Percentiles rank a stretch among this genome's conserved stretches.
phyloP scores from a whole-genome alignment of 2,113 vertebrate species.

The Sinocyclocheilus grahami region DNA sequence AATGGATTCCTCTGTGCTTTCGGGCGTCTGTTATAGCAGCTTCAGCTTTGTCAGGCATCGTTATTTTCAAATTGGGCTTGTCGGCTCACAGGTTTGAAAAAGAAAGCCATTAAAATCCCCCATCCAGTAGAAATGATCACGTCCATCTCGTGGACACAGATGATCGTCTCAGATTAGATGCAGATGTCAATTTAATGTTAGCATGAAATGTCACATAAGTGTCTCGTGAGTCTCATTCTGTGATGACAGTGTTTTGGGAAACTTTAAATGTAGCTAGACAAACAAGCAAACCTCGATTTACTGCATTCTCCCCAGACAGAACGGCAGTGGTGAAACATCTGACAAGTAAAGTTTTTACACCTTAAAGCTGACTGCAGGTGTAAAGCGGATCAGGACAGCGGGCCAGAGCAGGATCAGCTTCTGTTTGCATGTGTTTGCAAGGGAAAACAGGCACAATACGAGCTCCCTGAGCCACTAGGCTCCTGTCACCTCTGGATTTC shows the following conservation, averaged over 20 bases:
- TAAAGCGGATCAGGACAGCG: neutral
- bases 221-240: neutral
- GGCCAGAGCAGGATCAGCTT: conserved; percentile 6
- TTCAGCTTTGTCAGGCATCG: conserved; percentile 49
- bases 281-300: neutral
- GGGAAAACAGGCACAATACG: conserved; percentile 25
- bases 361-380: neutral
- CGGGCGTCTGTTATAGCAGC: conserved; percentile 51
- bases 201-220: neutral
- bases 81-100: conserved; percentile 48
- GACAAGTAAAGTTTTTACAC: conserved; percentile 16
- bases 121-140: conserved; percentile 43
- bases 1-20: conserved; percentile 58
- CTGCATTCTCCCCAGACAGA: neutral
- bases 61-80: conserved; percentile 59
- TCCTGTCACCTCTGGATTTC: conserved; percentile 41
- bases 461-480: conserved; percentile 19
- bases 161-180: conserved; percentile 14
- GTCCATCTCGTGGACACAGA: conserved; percentile 49
- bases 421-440: conserved; percentile 26
- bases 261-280: neutral
- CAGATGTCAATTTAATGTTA: neutral
- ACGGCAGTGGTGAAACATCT: neutral
- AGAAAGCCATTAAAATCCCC: conserved; percentile 55
- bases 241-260: neutral